These are phyloP conservation scores for Eulemur macaco DNA, from an alignment of 2,113 vertebrate genomes.

Conservation along the genomic window DNA sequence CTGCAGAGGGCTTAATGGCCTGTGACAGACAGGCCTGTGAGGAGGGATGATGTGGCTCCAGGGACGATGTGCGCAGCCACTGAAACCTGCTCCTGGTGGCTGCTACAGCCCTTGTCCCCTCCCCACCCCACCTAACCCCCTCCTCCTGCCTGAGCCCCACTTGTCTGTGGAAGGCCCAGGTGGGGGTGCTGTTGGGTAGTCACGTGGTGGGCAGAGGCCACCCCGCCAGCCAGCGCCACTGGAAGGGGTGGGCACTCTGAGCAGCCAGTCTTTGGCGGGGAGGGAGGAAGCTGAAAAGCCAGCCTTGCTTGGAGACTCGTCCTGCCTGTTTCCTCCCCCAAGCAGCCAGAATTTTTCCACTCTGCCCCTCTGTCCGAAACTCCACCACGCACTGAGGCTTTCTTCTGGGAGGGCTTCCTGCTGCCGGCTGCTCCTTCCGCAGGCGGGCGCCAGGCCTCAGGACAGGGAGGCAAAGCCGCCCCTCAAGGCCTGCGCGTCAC, in stretches of 20 bases:
- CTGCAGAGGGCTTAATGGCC: background rate
- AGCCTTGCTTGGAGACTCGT: background rate
- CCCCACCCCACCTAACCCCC: fast-evolving
- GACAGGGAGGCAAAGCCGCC: background rate
- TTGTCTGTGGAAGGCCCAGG: background rate
- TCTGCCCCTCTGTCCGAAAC: background rate
- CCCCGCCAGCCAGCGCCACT: background rate
- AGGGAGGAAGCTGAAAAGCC: background rate
- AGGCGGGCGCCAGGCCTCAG: background rate
- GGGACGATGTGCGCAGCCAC: background rate
- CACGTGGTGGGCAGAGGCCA: background rate
- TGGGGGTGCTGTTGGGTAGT: background rate
- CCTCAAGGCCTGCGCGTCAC: fast-evolving
- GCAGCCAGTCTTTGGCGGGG: background rate
- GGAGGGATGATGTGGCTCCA: background rate
- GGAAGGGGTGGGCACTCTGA: background rate
- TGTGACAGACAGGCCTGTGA: background rate
- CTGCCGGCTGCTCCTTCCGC: background rate
- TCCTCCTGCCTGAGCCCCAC: fast-evolving
- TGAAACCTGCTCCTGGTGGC: background rate
- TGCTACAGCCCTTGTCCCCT: background rate
- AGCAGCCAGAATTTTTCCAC: background rate
- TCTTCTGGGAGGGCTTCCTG: background rate
- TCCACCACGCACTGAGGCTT: background rate
- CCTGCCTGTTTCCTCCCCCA: background rate